These are phyloP conservation scores for Eptesicus fuscus DNA, from an alignment of 2,113 vertebrate species.

Conservation along the genomic window DNA sequence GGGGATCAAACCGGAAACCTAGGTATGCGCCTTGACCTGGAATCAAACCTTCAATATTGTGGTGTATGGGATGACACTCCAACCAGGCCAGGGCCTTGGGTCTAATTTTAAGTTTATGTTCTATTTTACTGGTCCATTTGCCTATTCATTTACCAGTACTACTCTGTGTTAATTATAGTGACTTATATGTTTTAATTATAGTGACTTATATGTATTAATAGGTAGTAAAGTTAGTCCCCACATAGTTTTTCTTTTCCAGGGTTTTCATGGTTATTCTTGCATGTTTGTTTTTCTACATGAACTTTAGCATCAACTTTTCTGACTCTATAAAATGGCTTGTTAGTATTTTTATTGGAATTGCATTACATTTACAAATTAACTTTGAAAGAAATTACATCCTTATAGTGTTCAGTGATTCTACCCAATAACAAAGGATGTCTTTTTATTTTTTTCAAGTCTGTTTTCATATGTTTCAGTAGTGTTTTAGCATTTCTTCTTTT, in stretches of 20 bases:
- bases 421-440: neutral
- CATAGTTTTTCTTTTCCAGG: neutral
- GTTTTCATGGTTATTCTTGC: neutral
- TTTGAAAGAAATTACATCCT: neutral
- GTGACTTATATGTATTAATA: neutral
- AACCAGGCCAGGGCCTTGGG: too few relatives aligned
- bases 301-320: neutral
- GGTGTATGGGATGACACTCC: too few relatives aligned
- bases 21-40: too few relatives aligned
- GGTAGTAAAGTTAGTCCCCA: neutral
- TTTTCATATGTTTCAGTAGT: neutral
- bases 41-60: too few relatives aligned
- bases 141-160: neutral
- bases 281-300: neutral
- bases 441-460: neutral
- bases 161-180: neutral
- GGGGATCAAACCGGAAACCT: too few relatives aligned
- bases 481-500: neutral
- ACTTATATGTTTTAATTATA: neutral
- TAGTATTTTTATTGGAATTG: neutral
- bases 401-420: neutral
- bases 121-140: neutral
- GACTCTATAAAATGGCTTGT: neutral
- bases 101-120: neutral
- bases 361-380: neutral